Conservation (phyloP, 2,113 vertebrate genomes). For the Astur gentilis region DNA sequence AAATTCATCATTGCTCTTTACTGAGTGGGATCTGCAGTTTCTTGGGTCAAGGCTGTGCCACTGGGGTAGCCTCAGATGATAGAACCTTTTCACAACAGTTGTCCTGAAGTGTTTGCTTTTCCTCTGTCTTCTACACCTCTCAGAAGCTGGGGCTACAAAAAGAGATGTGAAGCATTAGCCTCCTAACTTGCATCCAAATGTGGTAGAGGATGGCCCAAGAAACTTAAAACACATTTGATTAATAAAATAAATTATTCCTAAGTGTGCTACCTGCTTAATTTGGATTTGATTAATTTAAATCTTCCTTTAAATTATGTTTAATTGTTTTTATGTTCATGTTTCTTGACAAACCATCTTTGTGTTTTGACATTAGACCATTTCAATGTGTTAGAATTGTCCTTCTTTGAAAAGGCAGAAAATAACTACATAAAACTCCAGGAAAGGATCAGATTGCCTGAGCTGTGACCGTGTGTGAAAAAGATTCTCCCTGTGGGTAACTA, state of each 20-base stretch:
- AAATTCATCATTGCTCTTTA: background rate
- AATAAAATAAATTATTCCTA: background rate
- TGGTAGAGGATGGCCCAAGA: background rate
- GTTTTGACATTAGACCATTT: background rate
- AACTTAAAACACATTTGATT: background rate
- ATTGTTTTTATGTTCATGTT: background rate
- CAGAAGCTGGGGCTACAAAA: background rate
- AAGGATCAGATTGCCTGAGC: background rate
- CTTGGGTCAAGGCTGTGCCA: background rate
- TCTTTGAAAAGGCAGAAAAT: background rate
- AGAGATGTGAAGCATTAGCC: background rate
- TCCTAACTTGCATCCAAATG: background rate
- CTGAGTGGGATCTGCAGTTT: background rate
- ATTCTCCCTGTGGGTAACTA: background rate
- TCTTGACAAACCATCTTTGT: background rate
- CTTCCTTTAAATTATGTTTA: background rate
- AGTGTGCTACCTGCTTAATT: background rate
- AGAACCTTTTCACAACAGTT: background rate
- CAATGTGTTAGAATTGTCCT: background rate
- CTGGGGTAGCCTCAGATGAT: background rate
- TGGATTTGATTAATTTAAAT: background rate
- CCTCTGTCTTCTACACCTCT: background rate
- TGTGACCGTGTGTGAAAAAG: background rate
- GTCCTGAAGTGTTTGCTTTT: background rate
- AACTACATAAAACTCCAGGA: background rate